A percentile compares a stretch with the other conserved stretches of the same genome.
Conservation (phyloP, 2,888 invertebrate genomes). For the Melanchra persicariae region DNA sequence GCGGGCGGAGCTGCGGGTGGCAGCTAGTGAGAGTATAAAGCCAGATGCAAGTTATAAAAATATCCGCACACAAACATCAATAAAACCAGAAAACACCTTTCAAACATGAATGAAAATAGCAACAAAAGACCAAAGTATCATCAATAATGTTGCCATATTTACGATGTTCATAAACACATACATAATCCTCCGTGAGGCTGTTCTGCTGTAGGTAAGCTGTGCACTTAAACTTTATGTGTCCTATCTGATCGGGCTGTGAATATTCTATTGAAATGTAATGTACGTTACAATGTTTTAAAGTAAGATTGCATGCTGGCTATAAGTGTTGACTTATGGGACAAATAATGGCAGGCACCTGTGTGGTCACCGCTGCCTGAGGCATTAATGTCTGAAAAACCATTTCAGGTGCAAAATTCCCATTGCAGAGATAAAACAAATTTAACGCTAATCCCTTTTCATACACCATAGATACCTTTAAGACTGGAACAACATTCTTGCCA, state of each 20-base stretch:
- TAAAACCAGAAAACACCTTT: slow-evolving; percentile 19
- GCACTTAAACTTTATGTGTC: slow-evolving; percentile 48
- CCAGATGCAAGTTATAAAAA: neutral
- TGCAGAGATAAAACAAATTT: too few species aligned
- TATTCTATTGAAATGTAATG: slow-evolving; percentile 46
- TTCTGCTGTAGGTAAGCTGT: slow-evolving; percentile 15
- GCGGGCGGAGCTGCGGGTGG: too few species aligned
- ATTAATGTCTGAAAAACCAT: too few species aligned
- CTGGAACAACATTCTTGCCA: too few species aligned
- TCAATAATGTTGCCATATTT: slow-evolving; percentile 65
- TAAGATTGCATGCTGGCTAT: slow-evolving; percentile 5
- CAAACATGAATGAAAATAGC: slow-evolving; percentile 38
- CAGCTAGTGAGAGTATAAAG: neutral
- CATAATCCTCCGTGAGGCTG: slow-evolving; percentile 30
- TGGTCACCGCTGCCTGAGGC: neutral
- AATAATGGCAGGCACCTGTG: neutral
- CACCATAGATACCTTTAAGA: too few species aligned
- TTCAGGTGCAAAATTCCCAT: too few species aligned
- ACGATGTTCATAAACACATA: slow-evolving; percentile 68
- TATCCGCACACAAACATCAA: neutral
- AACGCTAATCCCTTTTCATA: too few species aligned
- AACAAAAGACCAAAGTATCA: slow-evolving; percentile 56
- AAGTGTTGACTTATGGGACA: neutral
- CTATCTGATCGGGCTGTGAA: slow-evolving; percentile 51
- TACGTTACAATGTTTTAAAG: slow-evolving; percentile 38